Percentiles rank a stretch among this genome's conserved stretches.
Evolutionary conservation across 2,797 vertebrate genomes (phyloP).

Genomic region (Peromyscus melanophrys): DNA sequence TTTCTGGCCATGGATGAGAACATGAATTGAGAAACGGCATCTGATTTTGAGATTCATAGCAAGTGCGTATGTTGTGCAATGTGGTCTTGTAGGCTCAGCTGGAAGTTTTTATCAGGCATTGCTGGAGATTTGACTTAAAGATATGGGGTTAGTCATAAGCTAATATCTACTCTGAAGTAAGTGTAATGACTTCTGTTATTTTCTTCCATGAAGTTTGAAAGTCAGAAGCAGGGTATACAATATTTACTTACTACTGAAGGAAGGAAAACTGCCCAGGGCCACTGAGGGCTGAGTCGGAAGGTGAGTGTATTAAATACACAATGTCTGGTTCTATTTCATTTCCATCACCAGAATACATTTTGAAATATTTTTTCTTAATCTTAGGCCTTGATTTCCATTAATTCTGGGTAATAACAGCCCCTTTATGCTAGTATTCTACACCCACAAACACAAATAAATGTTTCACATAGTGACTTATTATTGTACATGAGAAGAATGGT

Average conservation of each 20-base stretch:
- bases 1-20: neutral
- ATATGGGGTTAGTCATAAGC: neutral
- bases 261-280: neutral
- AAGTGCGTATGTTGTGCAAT: neutral
- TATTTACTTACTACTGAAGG: neutral
- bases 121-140: neutral
- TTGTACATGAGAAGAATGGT: constrained; percentile 4
- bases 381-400: neutral
- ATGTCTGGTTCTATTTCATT: neutral
- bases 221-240: neutral
- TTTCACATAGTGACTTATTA: constrained; percentile 62
- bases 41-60: neutral
- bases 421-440: constrained; percentile 46
- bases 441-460: neutral
- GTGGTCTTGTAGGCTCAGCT: neutral
- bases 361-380: constrained; percentile 8
- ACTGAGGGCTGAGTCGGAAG: neutral
- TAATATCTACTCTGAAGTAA: neutral
- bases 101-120: neutral
- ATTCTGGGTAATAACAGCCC: constrained; percentile 45
- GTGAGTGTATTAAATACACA: constrained; percentile 29
- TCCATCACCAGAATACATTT: neutral
- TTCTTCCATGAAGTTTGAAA: neutral
- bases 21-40: neutral
- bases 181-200: neutral